Evolutionary conservation across 2,113 vertebrate species (phyloP).

Genomic region (Quiscalus mexicanus): DNA sequence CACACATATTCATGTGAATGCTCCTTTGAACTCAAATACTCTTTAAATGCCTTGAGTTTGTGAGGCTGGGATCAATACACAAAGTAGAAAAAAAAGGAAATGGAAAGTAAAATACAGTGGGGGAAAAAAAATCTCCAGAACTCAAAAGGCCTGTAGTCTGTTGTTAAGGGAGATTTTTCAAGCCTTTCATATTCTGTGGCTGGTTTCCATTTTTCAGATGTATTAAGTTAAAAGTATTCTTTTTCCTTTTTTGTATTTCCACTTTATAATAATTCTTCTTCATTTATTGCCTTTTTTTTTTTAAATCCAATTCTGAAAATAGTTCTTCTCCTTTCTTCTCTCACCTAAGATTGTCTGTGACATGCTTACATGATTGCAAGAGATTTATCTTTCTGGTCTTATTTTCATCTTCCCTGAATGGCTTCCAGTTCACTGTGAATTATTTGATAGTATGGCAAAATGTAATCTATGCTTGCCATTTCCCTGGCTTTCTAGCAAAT

Average conservation of each 20-base stretch:
- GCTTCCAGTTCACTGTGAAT: constrained; percentile 12
- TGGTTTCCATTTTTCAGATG: not conserved
- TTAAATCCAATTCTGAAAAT: not conserved
- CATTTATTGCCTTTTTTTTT: not conserved
- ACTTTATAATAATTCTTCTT: constrained; percentile 20
- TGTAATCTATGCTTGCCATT: not conserved
- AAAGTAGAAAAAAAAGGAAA: not conserved
- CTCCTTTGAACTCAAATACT: constrained; percentile 20
- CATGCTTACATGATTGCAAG: not conserved
- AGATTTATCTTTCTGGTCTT: constrained; percentile 22
- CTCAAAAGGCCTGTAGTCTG: not conserved
- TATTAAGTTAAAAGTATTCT: not conserved
- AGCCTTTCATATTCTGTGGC: not conserved
- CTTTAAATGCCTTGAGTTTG: constrained; percentile 24
- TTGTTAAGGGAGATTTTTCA: not conserved
- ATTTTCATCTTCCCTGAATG: constrained; percentile 35
- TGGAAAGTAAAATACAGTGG: not conserved
- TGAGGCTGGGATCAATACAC: not conserved
- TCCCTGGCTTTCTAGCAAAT: not conserved
- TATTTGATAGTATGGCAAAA: constrained; percentile 13
- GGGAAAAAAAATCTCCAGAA: not conserved
- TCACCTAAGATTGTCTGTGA: not conserved
- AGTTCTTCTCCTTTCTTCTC: not conserved
- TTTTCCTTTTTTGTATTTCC: not conserved
- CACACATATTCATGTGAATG: not conserved